A percentile compares a stretch with the other conserved stretches of the same genome.
phyloP scores from a whole-genome alignment of 1,140 invertebrate species.

The Polyergus mexicanus region DNA sequence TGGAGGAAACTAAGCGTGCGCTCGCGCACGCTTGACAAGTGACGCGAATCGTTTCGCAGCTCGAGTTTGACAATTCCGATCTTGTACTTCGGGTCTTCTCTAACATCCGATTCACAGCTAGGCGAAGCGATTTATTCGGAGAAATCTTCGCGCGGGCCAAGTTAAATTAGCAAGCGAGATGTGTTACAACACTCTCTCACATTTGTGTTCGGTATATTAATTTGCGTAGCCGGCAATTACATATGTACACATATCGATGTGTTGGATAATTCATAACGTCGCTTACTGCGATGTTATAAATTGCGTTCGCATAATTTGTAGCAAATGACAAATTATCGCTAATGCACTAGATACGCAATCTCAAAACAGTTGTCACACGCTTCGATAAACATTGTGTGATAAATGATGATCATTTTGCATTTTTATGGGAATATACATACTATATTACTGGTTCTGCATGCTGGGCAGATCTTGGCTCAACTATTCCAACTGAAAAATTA shows the following conservation, averaged over 20 bases:
- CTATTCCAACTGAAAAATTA: not conserved
- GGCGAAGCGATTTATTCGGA: not conserved
- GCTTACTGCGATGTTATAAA: conserved; percentile 27
- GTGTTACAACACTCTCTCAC: not conserved
- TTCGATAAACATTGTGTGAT: conserved; percentile 33
- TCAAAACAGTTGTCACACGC: conserved; percentile 14
- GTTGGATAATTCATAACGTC: conserved; percentile 26
- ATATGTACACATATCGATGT: not conserved
- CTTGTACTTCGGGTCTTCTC: not conserved
- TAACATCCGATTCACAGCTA: conserved; percentile 6
- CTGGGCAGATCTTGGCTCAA: not conserved
- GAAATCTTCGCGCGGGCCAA: not conserved
- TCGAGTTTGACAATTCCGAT: conserved; percentile 32
- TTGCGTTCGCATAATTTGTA: conserved; percentile 48
- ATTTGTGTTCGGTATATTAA: conserved; percentile 1
- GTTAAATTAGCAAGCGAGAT: conserved; percentile 22
- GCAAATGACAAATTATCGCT: conserved; percentile 31
- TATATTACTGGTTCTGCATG: not conserved
- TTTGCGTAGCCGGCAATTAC: conserved; percentile 16
- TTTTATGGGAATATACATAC: not conserved
- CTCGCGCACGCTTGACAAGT: conserved; percentile 32
- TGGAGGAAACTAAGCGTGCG: conserved; percentile 7
- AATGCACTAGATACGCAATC: conserved; percentile 16
- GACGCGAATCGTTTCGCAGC: conserved; percentile 42
- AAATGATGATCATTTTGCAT: conserved; percentile 2